phyloP scores from a whole-genome alignment of 1,140 invertebrate species.

The Zaprionus lachaisei region DNA sequence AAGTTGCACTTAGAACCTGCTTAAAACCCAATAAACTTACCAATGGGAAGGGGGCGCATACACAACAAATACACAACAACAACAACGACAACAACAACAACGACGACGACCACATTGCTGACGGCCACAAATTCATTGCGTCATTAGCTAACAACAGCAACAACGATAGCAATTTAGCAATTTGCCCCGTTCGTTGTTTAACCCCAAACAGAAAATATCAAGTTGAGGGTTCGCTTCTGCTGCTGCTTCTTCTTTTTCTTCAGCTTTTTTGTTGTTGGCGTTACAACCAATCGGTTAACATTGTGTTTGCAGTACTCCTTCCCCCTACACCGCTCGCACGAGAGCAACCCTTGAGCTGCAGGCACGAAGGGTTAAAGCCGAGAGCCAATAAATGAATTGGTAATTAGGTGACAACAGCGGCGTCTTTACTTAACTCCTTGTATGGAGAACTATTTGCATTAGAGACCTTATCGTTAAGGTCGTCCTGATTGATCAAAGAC shows the following conservation, averaged over 20 bases:
- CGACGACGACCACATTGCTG: slow-evolving; percentile 22
- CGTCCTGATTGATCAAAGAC: neutral
- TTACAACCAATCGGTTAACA: slow-evolving; percentile 12
- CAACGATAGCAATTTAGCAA: slow-evolving; percentile 48
- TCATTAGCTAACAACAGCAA: slow-evolving; percentile 61
- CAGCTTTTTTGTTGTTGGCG: slow-evolving; percentile 3
- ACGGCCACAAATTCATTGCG: slow-evolving; percentile 67
- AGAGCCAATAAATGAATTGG: slow-evolving; percentile 27
- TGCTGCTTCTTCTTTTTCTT: slow-evolving; percentile 2
- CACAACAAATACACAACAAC: slow-evolving; percentile 11
- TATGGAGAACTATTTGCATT: neutral
- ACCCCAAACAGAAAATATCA: slow-evolving; percentile 30
- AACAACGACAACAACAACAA: no score
- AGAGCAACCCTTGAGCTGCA: slow-evolving; percentile 10
- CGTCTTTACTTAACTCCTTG: neutral
- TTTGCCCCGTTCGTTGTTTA: slow-evolving; percentile 31
- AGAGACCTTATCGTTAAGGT: neutral
- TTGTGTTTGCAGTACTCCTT: neutral
- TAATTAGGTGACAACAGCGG: slow-evolving; percentile 22
- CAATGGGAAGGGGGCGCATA: neutral
- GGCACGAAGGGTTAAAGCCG: slow-evolving; percentile 4
- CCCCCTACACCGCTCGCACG: neutral
- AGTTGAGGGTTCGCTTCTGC: slow-evolving; percentile 19
- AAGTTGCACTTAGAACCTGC: slow-evolving; percentile 60
- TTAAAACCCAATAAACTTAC: slow-evolving; percentile 66